phyloP scores from a whole-genome alignment of 2,797 vertebrate species.

The Propithecus perrieri region DNA sequence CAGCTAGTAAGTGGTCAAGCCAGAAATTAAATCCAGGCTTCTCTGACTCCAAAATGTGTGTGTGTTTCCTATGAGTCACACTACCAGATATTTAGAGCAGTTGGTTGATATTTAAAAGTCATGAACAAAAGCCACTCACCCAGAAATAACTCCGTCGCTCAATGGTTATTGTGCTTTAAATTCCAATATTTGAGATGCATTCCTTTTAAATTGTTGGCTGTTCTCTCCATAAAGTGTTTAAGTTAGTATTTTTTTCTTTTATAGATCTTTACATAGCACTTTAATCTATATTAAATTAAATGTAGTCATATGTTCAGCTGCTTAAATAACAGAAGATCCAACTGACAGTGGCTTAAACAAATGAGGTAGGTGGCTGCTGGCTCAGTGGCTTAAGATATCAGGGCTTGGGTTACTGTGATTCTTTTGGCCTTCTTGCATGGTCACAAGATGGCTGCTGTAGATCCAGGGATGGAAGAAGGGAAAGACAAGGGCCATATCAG shows the following conservation, averaged over 20 bases:
- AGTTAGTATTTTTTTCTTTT: background rate
- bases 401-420: background rate
- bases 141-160: constrained; percentile 6
- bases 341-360: background rate
- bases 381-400: background rate
- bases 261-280: background rate
- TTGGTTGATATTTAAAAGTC: constrained; percentile 59
- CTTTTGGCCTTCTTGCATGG: background rate
- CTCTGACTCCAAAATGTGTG: background rate
- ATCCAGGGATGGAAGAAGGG: background rate
- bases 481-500: background rate
- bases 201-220: background rate
- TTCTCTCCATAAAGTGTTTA: background rate
- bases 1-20: constrained; percentile 33
- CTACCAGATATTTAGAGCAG: constrained; percentile 41
- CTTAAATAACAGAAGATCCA: background rate
- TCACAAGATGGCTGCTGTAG: background rate
- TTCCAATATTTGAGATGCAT: background rate
- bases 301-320: background rate
- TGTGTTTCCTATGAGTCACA: constrained; percentile 63
- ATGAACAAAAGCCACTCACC: constrained; percentile 45
- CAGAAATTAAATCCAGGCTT: constrained; percentile 47
- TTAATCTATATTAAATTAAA: constrained; percentile 19
- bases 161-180: background rate
- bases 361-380: background rate